Evolutionary conservation across 2,797 vertebrate genomes (phyloP).

Genomic region (Melanotaenia parkinsoni): DNA sequence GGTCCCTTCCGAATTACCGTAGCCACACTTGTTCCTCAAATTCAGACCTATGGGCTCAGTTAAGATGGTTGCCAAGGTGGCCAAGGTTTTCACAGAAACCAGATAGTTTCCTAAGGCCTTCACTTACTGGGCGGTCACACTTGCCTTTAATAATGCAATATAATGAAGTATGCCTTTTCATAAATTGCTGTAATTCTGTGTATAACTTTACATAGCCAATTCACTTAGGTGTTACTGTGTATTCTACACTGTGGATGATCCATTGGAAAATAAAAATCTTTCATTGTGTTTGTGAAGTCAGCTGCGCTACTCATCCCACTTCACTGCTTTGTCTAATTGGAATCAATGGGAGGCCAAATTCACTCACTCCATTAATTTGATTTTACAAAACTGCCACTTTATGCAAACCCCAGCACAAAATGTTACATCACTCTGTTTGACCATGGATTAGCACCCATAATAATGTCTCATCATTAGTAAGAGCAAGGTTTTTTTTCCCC

Average conservation of each 20-base stretch:
- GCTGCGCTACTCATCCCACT: slow-evolving; percentile 73
- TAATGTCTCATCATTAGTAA: slow-evolving; percentile 6
- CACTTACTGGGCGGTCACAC: too few relatives aligned
- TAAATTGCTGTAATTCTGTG: background rate
- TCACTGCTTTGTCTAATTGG: slow-evolving; percentile 78
- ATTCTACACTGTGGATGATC: slow-evolving; percentile 16
- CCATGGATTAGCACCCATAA: slow-evolving; percentile 34
- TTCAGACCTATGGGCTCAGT: too few relatives aligned
- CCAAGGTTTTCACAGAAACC: too few relatives aligned
- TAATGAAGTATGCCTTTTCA: background rate
- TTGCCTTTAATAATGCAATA: background rate
- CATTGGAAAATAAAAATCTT: slow-evolving; percentile 46
- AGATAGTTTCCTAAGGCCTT: too few relatives aligned
- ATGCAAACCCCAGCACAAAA: slow-evolving; percentile 61
- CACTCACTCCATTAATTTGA: slow-evolving; percentile 79
- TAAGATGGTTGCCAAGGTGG: too few relatives aligned
- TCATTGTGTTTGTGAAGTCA: slow-evolving; percentile 66
- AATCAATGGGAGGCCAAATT: slow-evolving; percentile 80
- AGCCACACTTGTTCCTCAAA: too few relatives aligned
- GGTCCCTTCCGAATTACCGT: too few relatives aligned
- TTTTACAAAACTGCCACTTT: slow-evolving; percentile 65
- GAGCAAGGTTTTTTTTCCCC: too few relatives aligned
- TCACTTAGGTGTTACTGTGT: background rate
- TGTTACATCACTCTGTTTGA: slow-evolving; percentile 48
- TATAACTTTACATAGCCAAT: background rate